phyloP scores from a whole-genome alignment of 2,888 invertebrate species.

The Eilema depressum region DNA sequence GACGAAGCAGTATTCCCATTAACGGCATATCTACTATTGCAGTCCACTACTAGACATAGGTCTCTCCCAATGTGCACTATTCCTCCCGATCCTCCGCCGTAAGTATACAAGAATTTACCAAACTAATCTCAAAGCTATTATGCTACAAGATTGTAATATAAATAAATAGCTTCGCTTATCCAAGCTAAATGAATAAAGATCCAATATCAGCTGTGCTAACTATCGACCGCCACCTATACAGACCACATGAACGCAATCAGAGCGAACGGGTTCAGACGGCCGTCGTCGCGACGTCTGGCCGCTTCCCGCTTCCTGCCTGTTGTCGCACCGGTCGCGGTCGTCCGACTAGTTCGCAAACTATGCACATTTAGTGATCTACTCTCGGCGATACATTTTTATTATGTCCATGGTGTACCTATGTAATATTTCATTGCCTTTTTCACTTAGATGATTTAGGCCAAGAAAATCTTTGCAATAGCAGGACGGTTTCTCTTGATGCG shows the following conservation, averaged over 20 bases:
- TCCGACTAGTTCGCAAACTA: background rate
- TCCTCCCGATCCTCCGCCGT: no score
- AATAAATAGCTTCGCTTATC: background rate
- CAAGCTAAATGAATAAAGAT: background rate
- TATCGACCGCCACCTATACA: background rate
- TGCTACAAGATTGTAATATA: background rate
- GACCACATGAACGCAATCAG: conserved; percentile 5
- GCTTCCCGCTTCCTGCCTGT: conserved; percentile 20
- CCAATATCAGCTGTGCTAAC: background rate
- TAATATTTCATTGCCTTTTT: background rate
- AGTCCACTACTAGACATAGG: no score
- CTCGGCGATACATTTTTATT: background rate
- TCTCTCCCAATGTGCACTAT: no score
- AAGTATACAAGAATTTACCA: no score
- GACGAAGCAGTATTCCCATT: no score
- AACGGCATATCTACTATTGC: no score
- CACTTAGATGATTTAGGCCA: no score
- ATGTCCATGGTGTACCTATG: background rate
- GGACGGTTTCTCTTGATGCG: background rate
- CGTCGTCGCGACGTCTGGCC: conserved; percentile 5
- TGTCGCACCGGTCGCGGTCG: conserved; percentile 5
- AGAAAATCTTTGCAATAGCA: background rate
- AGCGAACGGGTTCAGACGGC: conserved; percentile 17
- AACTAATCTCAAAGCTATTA: background rate
- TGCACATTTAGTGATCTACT: background rate